Evolutionary conservation across 2,888 invertebrate genomes (phyloP), one percentile per base, ranked within the genome.

Genomic region (Amphipyra tragopoginis): DNA sequence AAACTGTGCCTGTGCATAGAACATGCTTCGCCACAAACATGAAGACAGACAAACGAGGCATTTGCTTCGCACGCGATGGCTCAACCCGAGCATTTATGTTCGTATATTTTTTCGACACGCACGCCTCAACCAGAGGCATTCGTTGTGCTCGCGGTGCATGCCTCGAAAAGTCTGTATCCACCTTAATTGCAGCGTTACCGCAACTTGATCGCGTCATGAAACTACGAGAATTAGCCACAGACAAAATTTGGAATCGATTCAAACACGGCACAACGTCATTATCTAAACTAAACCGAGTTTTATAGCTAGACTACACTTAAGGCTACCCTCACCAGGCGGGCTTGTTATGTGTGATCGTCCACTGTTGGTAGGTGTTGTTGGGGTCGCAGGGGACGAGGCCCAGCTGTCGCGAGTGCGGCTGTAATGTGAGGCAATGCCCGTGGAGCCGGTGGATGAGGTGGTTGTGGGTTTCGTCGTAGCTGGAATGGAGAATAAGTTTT

Each of bases 301-400:
- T 72, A 72, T 8, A 11, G 33, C 51, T 63, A 63, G 6, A 2
- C 6, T 26, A 44, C 36, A 13, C 21, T 47, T 34, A 66, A 13
- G 11, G 43, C 29, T 60, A 62, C 15, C 40, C 82, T 92, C 91
- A 91, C 92, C 91, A 93, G 69, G 86, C 87, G 5, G 92, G 91
- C 54, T 88, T 88, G 49, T 85, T 86, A 67, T 91, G 89, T 0
- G 84, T 53, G 87, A 98, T 98, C 58, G 95, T 95, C 98, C 98
- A 99, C 85, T 98, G 97, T 84, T 98, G 98, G 91, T 97, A 98
- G 21, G 97, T 97, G 88, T 98, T 98, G 83, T 97, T 96, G 38
- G 96, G 93, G 90, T 98, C 98, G 89, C 99, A 99, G 1, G 97
- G 97, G 85, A 97, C 96, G 40, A 99, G 93, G 14, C 97, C 97